Conservation (phyloP, 2,113 vertebrate species). For the Chaetura pelagica region DNA sequence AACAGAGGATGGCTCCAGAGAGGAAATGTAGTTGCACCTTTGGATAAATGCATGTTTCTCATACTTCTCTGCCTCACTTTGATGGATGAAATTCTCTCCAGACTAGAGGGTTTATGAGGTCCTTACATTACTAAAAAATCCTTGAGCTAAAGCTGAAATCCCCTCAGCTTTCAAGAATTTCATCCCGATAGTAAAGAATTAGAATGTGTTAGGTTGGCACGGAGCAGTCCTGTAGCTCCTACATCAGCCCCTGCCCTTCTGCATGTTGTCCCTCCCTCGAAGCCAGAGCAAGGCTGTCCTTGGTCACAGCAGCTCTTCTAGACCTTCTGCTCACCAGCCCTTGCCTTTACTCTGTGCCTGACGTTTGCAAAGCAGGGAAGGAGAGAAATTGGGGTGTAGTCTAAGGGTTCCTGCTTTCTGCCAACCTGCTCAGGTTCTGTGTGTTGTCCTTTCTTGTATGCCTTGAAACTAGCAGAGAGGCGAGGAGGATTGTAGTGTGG, state of each 20-base stretch:
- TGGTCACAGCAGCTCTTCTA: accelerated
- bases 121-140: not conserved
- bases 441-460: not conserved
- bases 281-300: not conserved
- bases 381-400: accelerated
- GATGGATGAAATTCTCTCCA: not conserved
- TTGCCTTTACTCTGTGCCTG: not conserved
- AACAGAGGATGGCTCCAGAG: not conserved
- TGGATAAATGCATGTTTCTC: not conserved
- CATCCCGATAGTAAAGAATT: accelerated
- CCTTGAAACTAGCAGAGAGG: not conserved
- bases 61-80: not conserved
- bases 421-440: not conserved
- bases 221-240: not conserved
- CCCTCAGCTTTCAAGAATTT: not conserved
- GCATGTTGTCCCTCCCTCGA: not conserved
- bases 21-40: not conserved
- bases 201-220: accelerated
- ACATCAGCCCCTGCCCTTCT: not conserved
- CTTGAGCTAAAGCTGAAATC: not conserved
- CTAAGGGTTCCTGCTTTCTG: not conserved
- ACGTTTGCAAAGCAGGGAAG: accelerated
- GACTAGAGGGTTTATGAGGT: not conserved
- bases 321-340: not conserved
- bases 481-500: not conserved